Evolutionary conservation across 2,797 vertebrate genomes (phyloP).

Genomic region (Erpetoichthys calabaricus): DNA sequence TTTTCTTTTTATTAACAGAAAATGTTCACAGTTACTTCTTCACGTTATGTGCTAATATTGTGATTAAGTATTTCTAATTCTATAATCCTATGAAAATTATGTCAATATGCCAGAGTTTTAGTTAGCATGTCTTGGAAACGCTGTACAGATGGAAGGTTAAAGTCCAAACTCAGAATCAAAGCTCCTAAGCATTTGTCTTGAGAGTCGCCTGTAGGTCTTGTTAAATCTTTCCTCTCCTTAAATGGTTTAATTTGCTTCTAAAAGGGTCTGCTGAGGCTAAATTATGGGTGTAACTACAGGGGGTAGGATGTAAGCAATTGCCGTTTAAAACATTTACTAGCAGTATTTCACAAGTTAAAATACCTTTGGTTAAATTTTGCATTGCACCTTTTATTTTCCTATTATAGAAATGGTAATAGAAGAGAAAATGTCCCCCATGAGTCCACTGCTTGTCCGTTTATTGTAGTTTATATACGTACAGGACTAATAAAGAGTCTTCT

Average conservation of each 20-base stretch:
- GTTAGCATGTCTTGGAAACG: background rate
- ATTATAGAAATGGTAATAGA: no score
- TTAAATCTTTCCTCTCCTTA: slow-evolving; percentile 35
- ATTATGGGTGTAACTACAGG: slow-evolving; percentile 32
- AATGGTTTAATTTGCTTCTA: slow-evolving; percentile 41
- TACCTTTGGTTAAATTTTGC: no score
- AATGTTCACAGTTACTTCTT: no score
- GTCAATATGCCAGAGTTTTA: background rate
- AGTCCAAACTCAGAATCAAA: background rate
- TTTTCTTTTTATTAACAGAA: no score
- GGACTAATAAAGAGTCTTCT: no score
- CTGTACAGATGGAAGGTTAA: background rate
- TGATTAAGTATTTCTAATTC: no score
- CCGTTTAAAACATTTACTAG: background rate
- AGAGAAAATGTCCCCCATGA: no score
- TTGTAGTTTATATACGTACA: no score
- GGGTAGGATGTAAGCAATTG: slow-evolving; percentile 43
- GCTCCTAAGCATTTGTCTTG: background rate
- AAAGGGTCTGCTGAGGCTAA: slow-evolving; percentile 21
- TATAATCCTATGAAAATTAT: no score
- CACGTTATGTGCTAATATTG: no score
- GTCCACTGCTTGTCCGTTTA: no score
- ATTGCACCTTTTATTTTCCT: no score
- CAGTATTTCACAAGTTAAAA: background rate
- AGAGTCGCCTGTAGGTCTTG: slow-evolving; percentile 21